Conservation (phyloP, 1,140 invertebrate genomes). For the Hylaeus anthracinus region DNA sequence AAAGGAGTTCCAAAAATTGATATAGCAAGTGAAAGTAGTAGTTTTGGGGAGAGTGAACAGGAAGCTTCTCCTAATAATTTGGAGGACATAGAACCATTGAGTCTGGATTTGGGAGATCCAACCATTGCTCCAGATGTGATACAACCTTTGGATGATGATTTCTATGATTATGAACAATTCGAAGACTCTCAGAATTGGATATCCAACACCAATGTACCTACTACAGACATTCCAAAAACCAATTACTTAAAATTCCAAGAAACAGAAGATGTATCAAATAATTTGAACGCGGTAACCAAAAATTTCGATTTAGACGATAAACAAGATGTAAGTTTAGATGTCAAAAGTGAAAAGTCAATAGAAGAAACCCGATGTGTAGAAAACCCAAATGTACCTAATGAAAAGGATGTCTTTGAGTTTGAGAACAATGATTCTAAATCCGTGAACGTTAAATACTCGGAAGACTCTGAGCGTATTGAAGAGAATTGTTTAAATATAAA, state of each 20-base stretch:
- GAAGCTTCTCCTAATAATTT: slow-evolving; percentile 68
- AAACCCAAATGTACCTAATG: not conserved
- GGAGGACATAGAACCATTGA: slow-evolving; percentile 72
- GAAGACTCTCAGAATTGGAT: slow-evolving; percentile 60
- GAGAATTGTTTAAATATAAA: not conserved
- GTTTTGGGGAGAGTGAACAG: slow-evolving; percentile 69
- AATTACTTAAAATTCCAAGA: slow-evolving; percentile 33
- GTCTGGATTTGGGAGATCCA: slow-evolving; percentile 73
- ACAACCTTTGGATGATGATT: slow-evolving; percentile 75
- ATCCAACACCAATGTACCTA: slow-evolving; percentile 30
- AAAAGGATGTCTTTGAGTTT: not conserved
- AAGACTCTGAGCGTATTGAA: not conserved
- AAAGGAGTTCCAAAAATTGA: slow-evolving; percentile 60
- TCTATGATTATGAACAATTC: slow-evolving; percentile 77
- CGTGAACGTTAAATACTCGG: not conserved
- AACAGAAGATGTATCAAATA: slow-evolving; percentile 5
- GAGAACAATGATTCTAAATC: not conserved
- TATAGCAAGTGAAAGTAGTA: slow-evolving; percentile 71
- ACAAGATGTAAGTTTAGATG: slow-evolving; percentile 10
- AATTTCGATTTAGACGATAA: not conserved
- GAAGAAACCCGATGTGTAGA: slow-evolving; percentile 1
- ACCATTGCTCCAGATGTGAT: slow-evolving; percentile 56
- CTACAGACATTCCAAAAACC: slow-evolving; percentile 18
- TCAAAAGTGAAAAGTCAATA: not conserved
- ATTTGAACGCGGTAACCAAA: not conserved